A percentile compares a stretch with the other conserved stretches of the same genome.
These are phyloP conservation scores for Girardinichthys multiradiatus DNA, from an alignment of 2,113 vertebrate species.

Conservation along the genomic window DNA sequence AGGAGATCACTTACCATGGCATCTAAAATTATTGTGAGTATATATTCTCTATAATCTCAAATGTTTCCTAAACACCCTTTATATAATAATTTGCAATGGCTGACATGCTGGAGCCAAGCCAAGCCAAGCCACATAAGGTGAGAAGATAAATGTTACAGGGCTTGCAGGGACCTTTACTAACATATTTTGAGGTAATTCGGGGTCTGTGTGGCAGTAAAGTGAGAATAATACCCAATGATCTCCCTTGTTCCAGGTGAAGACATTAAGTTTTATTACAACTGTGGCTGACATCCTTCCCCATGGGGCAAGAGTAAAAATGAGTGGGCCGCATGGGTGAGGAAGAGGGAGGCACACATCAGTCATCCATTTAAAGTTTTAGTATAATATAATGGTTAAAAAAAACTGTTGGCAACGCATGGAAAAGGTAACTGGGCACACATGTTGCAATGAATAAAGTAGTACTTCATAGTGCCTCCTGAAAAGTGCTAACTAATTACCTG, in stretches of 20 bases:
- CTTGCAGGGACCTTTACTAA: constrained; percentile 38
- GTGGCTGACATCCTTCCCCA: constrained; percentile 37
- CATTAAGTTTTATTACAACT: constrained; percentile 61
- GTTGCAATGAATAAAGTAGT: background rate
- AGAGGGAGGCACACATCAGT: background rate
- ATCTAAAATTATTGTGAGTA: too few species aligned
- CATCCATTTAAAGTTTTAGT: constrained; percentile 15
- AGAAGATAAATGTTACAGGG: constrained; percentile 66
- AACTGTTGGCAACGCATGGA: constrained; percentile 1
- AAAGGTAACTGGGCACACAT: background rate
- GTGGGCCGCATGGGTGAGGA: constrained; percentile 18
- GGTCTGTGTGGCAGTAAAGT: constrained; percentile 62
- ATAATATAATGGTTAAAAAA: background rate
- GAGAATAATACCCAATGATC: constrained; percentile 62
- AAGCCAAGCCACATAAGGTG: constrained; percentile 49
- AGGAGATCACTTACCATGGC: too few species aligned
- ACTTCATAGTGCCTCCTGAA: constrained; percentile 14
- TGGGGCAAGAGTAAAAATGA: constrained; percentile 14
- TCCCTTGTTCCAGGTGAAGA: constrained; percentile 64
- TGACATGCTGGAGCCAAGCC: constrained; percentile 62
- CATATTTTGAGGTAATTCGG: constrained; percentile 66
- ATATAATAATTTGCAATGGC: constrained; percentile 63
- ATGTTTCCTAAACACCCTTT: constrained; percentile 48
- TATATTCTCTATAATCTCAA: too few species aligned
- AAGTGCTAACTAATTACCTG: constrained; percentile 29